These are phyloP conservation scores for Cottoperca gobio DNA, from an alignment of 2,797 vertebrate genomes.

Conservation along the genomic window DNA sequence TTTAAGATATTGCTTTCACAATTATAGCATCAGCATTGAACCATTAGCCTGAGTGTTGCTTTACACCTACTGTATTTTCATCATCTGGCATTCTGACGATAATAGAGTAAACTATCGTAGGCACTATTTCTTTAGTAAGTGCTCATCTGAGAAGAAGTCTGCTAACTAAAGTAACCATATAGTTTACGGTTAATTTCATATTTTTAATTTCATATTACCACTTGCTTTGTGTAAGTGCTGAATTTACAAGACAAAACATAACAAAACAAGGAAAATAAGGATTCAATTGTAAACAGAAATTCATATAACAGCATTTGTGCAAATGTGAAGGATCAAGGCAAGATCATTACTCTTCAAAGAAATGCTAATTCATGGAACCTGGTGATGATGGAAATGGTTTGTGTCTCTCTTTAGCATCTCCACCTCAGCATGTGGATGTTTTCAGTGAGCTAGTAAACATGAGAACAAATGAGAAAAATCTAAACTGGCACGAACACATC, in stretches of 20 bases:
- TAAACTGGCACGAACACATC: neutral
- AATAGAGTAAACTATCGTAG: slow-evolving; percentile 51
- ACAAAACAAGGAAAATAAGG: neutral
- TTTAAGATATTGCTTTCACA: slow-evolving; percentile 84
- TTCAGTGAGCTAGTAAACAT: slow-evolving; percentile 17
- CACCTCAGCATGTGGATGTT: neutral
- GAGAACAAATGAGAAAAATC: neutral
- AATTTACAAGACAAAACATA: slow-evolving; percentile 6
- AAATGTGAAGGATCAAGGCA: neutral
- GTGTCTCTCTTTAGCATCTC: neutral
- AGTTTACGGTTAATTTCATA: slow-evolving; percentile 30
- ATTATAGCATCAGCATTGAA: slow-evolving; percentile 74
- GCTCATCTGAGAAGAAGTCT: slow-evolving; percentile 20
- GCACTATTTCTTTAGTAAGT: slow-evolving; percentile 29
- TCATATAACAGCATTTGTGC: neutral
- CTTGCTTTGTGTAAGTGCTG: neutral
- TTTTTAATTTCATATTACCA: slow-evolving; percentile 26
- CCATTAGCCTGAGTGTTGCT: slow-evolving; percentile 72
- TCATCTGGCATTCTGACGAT: slow-evolving; percentile 65
- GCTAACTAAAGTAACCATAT: slow-evolving; percentile 14
- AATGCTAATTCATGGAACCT: slow-evolving; percentile 4
- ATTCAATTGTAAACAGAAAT: neutral
- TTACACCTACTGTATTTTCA: slow-evolving; percentile 70
- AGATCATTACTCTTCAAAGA: neutral
- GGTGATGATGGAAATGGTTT: neutral